Percentiles rank a stretch among this genome's conserved stretches.
Evolutionary conservation across 2,113 vertebrate species (phyloP).

Genomic region (Daboia siamensis): DNA sequence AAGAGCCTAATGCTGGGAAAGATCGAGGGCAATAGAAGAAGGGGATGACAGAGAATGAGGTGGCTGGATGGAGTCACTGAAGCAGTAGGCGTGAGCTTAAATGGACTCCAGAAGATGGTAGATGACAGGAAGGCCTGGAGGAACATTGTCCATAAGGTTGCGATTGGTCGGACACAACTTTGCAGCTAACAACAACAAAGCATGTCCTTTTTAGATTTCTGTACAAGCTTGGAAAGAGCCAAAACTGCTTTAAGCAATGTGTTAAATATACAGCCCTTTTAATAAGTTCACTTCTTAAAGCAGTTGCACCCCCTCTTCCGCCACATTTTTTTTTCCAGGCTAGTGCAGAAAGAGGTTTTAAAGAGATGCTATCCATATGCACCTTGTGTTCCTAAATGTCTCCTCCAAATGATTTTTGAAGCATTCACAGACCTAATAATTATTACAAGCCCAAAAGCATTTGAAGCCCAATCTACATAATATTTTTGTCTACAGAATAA

Average conservation of each 20-base stretch:
- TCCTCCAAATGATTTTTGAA: neutral
- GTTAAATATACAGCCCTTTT: neutral
- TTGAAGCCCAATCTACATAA: neutral
- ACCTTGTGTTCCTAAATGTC: neutral
- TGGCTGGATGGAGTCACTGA: too few species aligned
- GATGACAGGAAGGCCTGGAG: too few species aligned
- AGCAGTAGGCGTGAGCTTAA: too few species aligned
- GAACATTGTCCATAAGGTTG: too few species aligned
- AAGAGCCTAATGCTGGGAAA: too few species aligned
- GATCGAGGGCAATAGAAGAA: too few species aligned
- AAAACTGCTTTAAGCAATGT: neutral
- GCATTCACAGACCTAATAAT: neutral
- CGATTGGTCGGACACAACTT: too few species aligned
- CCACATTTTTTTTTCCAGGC: neutral
- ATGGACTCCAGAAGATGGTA: too few species aligned
- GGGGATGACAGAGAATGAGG: too few species aligned
- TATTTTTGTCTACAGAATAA: neutral
- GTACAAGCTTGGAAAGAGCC: neutral
- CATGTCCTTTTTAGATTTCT: neutral
- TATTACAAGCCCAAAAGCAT: neutral
- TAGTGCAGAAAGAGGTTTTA: neutral
- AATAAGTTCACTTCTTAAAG: neutral
- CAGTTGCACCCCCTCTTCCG: neutral
- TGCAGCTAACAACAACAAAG: neutral
- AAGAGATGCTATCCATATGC: neutral